Conservation (phyloP, 2,113 vertebrate species). For the Apeltes quadracus region DNA sequence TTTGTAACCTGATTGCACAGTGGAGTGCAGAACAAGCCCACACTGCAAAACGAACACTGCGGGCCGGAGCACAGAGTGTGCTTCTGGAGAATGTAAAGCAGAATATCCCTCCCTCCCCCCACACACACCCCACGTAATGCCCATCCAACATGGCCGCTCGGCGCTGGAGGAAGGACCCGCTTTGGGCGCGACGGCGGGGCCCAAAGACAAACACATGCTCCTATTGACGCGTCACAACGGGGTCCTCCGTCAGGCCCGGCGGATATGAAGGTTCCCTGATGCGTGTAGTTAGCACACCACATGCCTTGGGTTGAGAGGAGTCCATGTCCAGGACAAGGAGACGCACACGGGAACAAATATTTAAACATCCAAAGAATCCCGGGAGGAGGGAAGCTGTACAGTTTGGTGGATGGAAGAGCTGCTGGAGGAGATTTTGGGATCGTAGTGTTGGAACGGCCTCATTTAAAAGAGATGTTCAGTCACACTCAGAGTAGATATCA, state of each 20-base stretch:
- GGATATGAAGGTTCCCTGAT: neutral
- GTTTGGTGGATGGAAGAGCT: no score
- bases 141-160: conserved; percentile 7
- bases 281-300: no score
- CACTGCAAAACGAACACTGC: conserved; percentile 53
- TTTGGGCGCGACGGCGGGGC: neutral
- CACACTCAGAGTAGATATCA: no score
- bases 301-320: no score
- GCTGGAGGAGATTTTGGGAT: no score
- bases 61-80: conserved; percentile 25
- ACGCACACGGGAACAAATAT: no score
- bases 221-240: neutral
- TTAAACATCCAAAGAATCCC: no score
- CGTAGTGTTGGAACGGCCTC: no score
- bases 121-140: no score
- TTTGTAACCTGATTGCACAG: conserved; percentile 58
- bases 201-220: conserved; percentile 5
- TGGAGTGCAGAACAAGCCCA: conserved; percentile 55
- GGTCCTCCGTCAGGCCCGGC: neutral
- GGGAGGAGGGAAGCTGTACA: no score
- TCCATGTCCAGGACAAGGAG: no score
- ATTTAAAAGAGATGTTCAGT: no score
- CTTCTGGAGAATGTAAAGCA: conserved; percentile 38
- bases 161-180: conserved; percentile 1
- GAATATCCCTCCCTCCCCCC: conserved; percentile 16